A percentile compares a stretch with the other conserved stretches of the same genome.
Conservation (phyloP, 2,797 vertebrate genomes). For the Sibirionetta formosa region DNA sequence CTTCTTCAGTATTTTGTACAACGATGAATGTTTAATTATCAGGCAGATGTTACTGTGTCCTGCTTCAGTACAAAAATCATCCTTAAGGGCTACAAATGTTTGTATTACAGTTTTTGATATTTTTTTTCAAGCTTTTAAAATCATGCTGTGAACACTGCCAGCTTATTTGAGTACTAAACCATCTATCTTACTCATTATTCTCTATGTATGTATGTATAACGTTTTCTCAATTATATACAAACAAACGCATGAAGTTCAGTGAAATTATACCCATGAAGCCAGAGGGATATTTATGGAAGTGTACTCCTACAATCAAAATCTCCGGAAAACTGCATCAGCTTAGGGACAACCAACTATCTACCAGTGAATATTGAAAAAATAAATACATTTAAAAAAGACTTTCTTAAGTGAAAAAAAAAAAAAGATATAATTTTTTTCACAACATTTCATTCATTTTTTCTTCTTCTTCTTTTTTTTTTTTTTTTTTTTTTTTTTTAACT, state of each 20-base stretch:
- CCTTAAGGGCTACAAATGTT: neutral
- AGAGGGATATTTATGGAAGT: neutral
- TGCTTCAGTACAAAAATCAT: neutral
- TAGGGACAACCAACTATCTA: neutral
- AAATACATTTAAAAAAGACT: neutral
- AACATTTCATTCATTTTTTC: too few relatives aligned
- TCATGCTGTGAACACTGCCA: neutral
- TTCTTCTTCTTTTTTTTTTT: too few relatives aligned
- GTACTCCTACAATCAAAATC: neutral
- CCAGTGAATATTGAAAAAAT: neutral
- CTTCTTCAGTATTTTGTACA: constrained; percentile 20
- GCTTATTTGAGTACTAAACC: neutral
- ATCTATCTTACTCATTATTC: neutral
- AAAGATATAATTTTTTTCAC: neutral
- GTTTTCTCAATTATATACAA: neutral
- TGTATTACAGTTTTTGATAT: neutral
- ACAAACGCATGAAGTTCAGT: neutral
- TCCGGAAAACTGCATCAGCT: neutral
- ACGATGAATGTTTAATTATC: constrained; percentile 2
- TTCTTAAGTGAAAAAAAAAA: neutral
- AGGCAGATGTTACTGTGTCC: neutral
- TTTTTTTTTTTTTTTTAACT: neutral
- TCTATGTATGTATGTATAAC: neutral
- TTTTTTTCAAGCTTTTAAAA: neutral
- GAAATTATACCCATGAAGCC: neutral